phyloP scores from a whole-genome alignment of 1,140 invertebrate genomes.

The Druon quercuslanigerum region DNA sequence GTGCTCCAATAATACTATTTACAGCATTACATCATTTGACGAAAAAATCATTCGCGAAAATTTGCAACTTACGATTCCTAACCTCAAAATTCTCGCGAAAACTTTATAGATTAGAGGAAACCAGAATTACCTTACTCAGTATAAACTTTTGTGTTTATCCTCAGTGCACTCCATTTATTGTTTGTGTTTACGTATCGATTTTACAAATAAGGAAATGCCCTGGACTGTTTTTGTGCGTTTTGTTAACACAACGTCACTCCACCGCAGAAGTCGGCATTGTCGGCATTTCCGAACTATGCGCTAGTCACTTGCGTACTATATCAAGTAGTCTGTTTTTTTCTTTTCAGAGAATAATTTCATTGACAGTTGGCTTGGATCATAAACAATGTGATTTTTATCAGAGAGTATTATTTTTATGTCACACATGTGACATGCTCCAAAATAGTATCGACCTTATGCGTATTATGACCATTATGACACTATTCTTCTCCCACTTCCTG shows the following conservation, averaged over 20 bases:
- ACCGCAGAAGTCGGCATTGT: constrained; percentile 55
- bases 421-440: too few species aligned
- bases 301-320: constrained; percentile 32
- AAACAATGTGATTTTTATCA: too few species aligned
- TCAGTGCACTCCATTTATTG: constrained; percentile 54
- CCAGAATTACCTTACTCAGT: constrained; percentile 51
- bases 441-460: too few species aligned
- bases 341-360: too few species aligned
- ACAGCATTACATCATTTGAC: not conserved
- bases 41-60: not conserved
- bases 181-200: constrained; percentile 55
- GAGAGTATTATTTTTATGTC: too few species aligned
- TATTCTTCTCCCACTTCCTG: too few species aligned
- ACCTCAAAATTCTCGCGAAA: constrained; percentile 37
- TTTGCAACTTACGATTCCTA: not conserved
- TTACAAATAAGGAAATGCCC: constrained; percentile 56
- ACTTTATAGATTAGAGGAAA: constrained; percentile 40
- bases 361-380: too few species aligned
- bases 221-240: constrained; percentile 40
- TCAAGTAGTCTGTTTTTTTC: too few species aligned
- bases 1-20: not conserved
- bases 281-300: constrained; percentile 36
- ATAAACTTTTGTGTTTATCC: constrained; percentile 38
- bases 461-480: too few species aligned
- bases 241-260: constrained; percentile 51